Evolutionary conservation across 1,140 invertebrate genomes (phyloP), one percentile per base, ranked within the genome.

Genomic region (Trachelipus rathkii): DNA sequence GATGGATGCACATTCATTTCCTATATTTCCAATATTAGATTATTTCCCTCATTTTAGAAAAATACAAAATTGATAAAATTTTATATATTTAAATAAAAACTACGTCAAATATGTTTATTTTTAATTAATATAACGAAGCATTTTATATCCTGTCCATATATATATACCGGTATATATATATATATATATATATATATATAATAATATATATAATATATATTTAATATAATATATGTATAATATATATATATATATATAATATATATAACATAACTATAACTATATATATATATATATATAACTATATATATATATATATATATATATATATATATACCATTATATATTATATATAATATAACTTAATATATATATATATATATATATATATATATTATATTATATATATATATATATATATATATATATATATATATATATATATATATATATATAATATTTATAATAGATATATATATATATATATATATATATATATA

Each of bases 271-370:
- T n/a, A n/a, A n/a, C n/a, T n/a, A n/a, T n/a, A n/a, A n/a, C n/a
- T 11, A 71, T 24, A 71, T 24, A 71, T 24, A 71, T 24, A 71
- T 24, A 71, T 24, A 71, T 24, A 24, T 24, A 71, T 24, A 71
- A n/a, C n/a, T 24, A 71, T 24, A 71, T 24, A 71, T 24, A 71
- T 24, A 71, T 23, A 24, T 71, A 71, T 71, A 71, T 71, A 71
- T 71, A 71, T 71, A 71, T 66, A 66, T 66, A 66, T 24, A 71
- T 24, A 71, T 24, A 71, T 33, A 71, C n/a, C n/a, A n/a, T n/a
- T 24, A 71, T 24, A 71, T 24, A 71, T 24, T n/a, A n/a, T n/a
- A n/a, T n/a, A n/a, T n/a, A n/a, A n/a, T n/a, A n/a, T n/a, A n/a
- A n/a, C n/a, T n/a, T n/a, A n/a, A 71, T 24, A 71, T 33, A 71